A percentile compares a stretch with the other conserved stretches of the same genome.
Conservation (phyloP, 2,113 vertebrate genomes). For the Neodon shergylaensis region DNA sequence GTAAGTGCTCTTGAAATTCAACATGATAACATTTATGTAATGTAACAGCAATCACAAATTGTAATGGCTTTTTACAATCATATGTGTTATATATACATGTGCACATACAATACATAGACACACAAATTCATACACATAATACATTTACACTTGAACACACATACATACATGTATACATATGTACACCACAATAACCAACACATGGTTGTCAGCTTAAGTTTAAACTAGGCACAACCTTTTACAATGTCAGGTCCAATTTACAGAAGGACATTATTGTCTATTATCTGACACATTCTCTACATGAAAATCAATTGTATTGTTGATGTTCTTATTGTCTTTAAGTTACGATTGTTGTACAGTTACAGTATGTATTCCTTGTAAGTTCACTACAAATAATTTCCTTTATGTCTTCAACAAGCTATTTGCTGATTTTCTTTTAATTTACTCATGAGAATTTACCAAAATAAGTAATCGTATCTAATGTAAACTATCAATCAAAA, state of each 20-base stretch:
- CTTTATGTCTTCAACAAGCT: constrained; percentile 28
- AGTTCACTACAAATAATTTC: constrained; percentile 4
- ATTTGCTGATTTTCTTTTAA: constrained; percentile 50
- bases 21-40: constrained; percentile 18
- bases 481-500: constrained; percentile 21
- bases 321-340: constrained; percentile 38
- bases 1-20: constrained; percentile 41
- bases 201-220: constrained; percentile 20
- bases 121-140: neutral
- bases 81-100: neutral
- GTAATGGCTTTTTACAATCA: neutral
- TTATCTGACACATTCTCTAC: neutral
- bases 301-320: constrained; percentile 6
- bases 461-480: constrained; percentile 32
- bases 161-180: neutral
- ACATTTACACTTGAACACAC: neutral
- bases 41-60: constrained; percentile 41
- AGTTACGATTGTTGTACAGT: constrained; percentile 19
- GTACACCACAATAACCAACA: neutral
- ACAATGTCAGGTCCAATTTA: neutral
- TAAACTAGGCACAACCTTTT: constrained; percentile 27
- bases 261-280: constrained; percentile 2
- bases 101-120: neutral
- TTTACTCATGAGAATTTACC: constrained; percentile 36
- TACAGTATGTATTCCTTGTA: neutral